Conservation (phyloP, 1,140 invertebrate genomes). For the Alviniconcha marisindica region DNA sequence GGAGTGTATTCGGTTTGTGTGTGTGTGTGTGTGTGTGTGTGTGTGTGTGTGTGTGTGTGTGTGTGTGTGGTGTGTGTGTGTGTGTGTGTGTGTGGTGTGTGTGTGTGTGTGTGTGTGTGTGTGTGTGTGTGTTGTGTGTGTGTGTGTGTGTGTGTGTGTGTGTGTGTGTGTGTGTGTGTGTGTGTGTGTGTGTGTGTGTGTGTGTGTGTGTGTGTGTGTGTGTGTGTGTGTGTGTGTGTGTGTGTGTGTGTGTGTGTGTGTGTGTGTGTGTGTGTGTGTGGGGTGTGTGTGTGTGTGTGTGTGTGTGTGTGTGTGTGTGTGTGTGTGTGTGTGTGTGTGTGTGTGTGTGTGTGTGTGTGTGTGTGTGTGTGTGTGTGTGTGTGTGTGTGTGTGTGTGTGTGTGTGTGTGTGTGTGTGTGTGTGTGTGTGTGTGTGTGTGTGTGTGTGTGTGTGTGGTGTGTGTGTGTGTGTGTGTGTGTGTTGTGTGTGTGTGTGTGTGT, state of each 20-base stretch:
- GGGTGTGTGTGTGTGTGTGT: neutral
- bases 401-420: neutral
- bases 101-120: no score
- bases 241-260: conserved; percentile 21
- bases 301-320: neutral
- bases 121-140: no score
- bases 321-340: conserved; percentile 22
- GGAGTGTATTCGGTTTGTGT: neutral
- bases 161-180: neutral
- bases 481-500: no score
- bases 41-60: conserved; percentile 21
- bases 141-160: no score
- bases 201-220: conserved; percentile 15
- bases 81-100: conserved; percentile 8
- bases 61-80: conserved; percentile 23
- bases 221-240: conserved; percentile 13
- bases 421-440: no score
- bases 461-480: no score
- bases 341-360: conserved; percentile 1
- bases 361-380: conserved; percentile 25
- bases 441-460: no score
- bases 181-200: neutral
- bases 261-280: neutral
- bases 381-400: conserved; percentile 20
- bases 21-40: conserved; percentile 12